A percentile compares a stretch with the other conserved stretches of the same genome.
Conservation (phyloP, 2,797 vertebrate genomes). For the Balearica regulorum region DNA sequence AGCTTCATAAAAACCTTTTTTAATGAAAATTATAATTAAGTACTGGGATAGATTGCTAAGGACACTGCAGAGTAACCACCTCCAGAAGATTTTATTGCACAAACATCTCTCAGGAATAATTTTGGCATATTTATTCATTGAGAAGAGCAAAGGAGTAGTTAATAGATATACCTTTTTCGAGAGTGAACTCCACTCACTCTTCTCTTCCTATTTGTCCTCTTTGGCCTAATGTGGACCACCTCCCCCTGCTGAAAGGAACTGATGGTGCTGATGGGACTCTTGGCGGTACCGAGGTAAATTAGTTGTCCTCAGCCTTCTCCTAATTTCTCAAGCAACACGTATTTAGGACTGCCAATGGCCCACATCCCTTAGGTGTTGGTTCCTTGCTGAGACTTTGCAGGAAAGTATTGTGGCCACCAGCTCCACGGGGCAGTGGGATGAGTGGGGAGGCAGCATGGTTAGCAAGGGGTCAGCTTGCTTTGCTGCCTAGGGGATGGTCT, state of each 20-base stretch:
- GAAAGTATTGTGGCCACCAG: neutral
- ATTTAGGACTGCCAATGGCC: neutral
- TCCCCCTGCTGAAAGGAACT: neutral
- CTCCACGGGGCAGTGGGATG: neutral
- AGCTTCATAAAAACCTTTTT: neutral
- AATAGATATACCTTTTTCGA: neutral
- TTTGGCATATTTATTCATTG: accelerated
- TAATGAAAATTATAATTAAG: neutral
- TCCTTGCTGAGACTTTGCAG: neutral
- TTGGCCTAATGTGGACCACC: neutral
- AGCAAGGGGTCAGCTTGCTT: neutral
- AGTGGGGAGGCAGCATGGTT: neutral
- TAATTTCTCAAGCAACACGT: neutral
- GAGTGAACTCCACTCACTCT: neutral
- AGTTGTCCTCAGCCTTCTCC: neutral
- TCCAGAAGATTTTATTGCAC: neutral
- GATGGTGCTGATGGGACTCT: neutral
- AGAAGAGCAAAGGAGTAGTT: neutral
- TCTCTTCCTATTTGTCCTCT: neutral
- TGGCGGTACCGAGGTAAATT: neutral
- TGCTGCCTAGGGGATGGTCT: neutral
- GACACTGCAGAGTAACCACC: neutral
- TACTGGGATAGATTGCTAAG: neutral
- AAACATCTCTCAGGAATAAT: neutral
- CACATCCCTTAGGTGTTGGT: neutral